Conservation (phyloP, 2,888 invertebrate genomes). For the Yponomeuta malinellus region DNA sequence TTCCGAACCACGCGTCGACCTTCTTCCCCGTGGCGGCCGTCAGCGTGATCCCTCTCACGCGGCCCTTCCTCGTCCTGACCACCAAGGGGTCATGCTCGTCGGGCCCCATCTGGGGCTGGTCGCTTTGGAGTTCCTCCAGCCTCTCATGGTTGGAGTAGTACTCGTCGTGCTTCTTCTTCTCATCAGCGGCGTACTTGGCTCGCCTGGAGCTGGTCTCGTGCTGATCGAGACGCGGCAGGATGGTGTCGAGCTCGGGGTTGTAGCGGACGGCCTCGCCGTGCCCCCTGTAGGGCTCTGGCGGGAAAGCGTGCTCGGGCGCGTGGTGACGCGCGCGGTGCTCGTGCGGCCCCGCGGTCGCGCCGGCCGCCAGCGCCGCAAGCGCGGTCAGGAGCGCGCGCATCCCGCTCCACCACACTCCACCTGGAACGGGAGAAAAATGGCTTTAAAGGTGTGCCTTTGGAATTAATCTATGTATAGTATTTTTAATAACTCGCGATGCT, state of each 20-base stretch:
- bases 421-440: conserved; percentile 35
- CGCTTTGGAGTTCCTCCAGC: conserved; percentile 52
- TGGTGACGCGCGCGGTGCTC: conserved; percentile 72
- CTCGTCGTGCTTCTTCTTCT: conserved; percentile 37
- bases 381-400: conserved; percentile 70
- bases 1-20: conserved; percentile 89
- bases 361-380: conserved; percentile 67
- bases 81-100: conserved; percentile 81
- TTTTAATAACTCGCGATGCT: no score
- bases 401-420: conserved; percentile 65
- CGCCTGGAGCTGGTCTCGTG: conserved; percentile 57
- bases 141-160: conserved; percentile 63
- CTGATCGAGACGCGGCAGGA: conserved; percentile 62
- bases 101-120: conserved; percentile 63
- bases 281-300: conserved; percentile 68
- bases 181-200: conserved; percentile 42
- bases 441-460: not conserved
- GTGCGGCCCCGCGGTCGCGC: conserved; percentile 63
- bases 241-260: conserved; percentile 72
- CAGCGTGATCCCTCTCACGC: conserved; percentile 84
- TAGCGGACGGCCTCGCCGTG: conserved; percentile 75
- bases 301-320: conserved; percentile 59
- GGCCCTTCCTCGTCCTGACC: conserved; percentile 86
- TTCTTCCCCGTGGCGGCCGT: conserved; percentile 85
- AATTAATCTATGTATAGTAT: no score